These are phyloP conservation scores for Drosophila baimaii DNA, from an alignment of 1,140 invertebrate genomes.

Conservation along the genomic window DNA sequence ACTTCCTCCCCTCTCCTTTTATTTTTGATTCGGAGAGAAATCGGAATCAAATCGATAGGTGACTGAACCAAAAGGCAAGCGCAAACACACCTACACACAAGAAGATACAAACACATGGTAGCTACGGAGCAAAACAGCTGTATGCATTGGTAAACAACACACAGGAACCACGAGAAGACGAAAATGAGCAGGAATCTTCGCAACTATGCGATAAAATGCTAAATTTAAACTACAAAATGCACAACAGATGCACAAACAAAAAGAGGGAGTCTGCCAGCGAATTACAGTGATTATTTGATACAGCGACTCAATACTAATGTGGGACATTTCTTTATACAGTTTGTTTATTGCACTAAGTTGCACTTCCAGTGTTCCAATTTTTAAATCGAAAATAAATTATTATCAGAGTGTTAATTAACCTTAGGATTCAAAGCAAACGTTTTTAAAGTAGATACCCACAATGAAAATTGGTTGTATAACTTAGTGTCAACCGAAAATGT, in stretches of 20 bases:
- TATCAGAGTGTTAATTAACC: too few species aligned
- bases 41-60: slow-evolving; percentile 69
- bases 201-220: slow-evolving; percentile 58
- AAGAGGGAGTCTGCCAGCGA: not conserved
- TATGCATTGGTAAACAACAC: slow-evolving; percentile 37
- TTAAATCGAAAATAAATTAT: too few species aligned
- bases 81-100: slow-evolving; percentile 9
- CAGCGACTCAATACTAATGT: not conserved
- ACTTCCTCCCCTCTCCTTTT: slow-evolving; percentile 6
- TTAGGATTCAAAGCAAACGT: too few species aligned
- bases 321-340: too few species aligned
- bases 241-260: slow-evolving; percentile 31
- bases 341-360: too few species aligned
- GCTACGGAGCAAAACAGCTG: slow-evolving; percentile 19
- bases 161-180: slow-evolving; percentile 20
- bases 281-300: too few species aligned
- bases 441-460: too few species aligned
- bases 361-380: too few species aligned
- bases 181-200: slow-evolving; percentile 40
- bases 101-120: slow-evolving; percentile 6
- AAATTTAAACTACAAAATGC: slow-evolving; percentile 62
- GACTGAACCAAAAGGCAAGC: slow-evolving; percentile 64
- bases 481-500: too few species aligned
- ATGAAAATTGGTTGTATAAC: too few species aligned
- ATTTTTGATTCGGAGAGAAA: slow-evolving; percentile 34